Conservation (phyloP, 2,797 vertebrate genomes). For the Antennarius maculatus region DNA sequence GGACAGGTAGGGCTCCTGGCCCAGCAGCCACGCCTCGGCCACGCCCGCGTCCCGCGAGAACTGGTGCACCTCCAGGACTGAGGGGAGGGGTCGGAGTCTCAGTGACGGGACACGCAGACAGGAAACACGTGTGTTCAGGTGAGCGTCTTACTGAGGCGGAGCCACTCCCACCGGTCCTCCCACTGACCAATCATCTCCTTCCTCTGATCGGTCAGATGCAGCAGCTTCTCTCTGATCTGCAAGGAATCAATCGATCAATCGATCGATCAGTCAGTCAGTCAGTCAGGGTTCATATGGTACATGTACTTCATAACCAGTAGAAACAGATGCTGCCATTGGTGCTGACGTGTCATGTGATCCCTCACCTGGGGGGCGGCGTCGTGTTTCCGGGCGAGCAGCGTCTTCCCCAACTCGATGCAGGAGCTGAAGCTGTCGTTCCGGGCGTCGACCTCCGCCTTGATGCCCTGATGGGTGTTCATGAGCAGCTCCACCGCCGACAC, state of each 20-base stretch:
- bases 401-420: conserved; percentile 95
- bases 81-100: background rate
- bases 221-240: conserved; percentile 95
- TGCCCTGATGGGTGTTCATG: conserved; percentile 99
- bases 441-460: conserved; percentile 97
- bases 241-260: conserved; percentile 4
- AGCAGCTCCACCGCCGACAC: conserved; percentile 97
- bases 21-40: conserved; percentile 94
- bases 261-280: too few relatives aligned
- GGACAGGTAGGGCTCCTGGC: conserved; percentile 94
- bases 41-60: conserved; percentile 95
- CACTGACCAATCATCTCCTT: conserved; percentile 99
- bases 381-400: conserved; percentile 93
- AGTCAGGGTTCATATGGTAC: too few relatives aligned
- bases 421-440: conserved; percentile 95
- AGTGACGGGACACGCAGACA: too few relatives aligned
- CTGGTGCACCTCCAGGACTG: conserved; percentile 97
- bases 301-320: too few relatives aligned
- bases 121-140: background rate
- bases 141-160: conserved; percentile 90
- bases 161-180: conserved; percentile 98
- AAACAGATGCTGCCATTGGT: too few relatives aligned
- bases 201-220: conserved; percentile 95
- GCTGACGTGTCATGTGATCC: background rate
- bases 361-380: conserved; percentile 94